phyloP scores from a whole-genome alignment of 2,113 vertebrate species.

The Myrmecobius fasciatus region DNA sequence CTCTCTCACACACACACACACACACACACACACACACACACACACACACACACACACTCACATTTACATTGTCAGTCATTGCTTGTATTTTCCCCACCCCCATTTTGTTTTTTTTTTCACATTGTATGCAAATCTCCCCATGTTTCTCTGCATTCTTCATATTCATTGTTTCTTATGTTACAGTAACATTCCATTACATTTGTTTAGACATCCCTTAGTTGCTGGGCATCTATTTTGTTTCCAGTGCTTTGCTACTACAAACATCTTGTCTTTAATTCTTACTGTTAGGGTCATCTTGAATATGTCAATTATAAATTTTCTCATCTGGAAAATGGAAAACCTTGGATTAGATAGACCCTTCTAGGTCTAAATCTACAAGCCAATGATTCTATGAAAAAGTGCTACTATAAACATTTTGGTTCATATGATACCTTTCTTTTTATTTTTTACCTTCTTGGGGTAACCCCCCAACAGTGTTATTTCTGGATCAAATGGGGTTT shows the following conservation, averaged over 20 bases:
- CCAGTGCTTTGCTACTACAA: neutral
- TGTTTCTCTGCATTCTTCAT: neutral
- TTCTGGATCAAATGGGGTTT: neutral
- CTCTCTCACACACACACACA: too few species aligned
- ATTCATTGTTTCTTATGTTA: neutral
- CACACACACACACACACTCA: too few species aligned
- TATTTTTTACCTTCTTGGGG: neutral
- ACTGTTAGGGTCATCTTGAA: neutral
- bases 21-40: too few species aligned
- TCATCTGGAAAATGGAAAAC: neutral
- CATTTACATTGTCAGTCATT: too few species aligned
- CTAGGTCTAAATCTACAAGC: neutral
- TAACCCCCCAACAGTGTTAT: neutral
- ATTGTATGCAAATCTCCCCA: neutral
- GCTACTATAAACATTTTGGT: neutral
- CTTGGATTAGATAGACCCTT: neutral
- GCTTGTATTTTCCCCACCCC: too few species aligned
- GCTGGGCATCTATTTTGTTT: neutral
- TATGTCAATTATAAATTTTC: neutral
- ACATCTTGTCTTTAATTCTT: neutral
- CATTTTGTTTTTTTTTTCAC: neutral
- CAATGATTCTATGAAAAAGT: neutral
- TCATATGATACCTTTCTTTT: neutral
- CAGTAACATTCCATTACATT: neutral
- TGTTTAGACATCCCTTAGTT: neutral